A percentile compares a stretch with the other conserved stretches of the same genome.
Evolutionary conservation across 2,113 vertebrate genomes (phyloP).

Genomic region (Microtus richardsoni): DNA sequence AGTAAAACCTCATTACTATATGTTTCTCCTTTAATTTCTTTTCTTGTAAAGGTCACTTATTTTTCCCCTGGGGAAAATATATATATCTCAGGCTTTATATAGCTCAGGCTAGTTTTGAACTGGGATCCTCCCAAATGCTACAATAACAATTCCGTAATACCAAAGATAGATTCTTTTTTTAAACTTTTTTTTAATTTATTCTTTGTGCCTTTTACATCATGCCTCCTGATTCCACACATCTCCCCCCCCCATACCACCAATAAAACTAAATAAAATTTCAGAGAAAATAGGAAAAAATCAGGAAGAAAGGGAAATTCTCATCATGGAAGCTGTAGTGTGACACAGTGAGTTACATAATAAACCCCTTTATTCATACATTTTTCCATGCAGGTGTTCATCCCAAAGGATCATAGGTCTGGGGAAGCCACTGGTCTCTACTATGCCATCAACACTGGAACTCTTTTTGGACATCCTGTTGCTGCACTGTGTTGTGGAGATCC

Average conservation of each 20-base stretch:
- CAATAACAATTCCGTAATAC: neutral
- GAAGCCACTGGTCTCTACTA: neutral
- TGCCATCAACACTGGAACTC: neutral
- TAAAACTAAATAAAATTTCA: neutral
- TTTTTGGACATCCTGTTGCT: neutral
- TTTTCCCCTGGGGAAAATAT: too few species aligned
- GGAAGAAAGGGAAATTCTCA: neutral
- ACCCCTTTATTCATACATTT: neutral
- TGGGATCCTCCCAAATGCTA: neutral
- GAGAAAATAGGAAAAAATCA: neutral
- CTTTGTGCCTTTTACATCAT: neutral
- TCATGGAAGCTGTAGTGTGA: neutral
- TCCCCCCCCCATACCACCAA: too few species aligned
- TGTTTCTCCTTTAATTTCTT: constrained; percentile 1
- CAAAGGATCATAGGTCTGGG: neutral
- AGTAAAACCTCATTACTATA: neutral
- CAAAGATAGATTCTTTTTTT: neutral
- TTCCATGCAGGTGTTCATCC: neutral
- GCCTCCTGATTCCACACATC: neutral
- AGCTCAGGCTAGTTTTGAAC: neutral
- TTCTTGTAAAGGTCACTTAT: neutral
- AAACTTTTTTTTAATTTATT: neutral
- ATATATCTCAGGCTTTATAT: neutral
- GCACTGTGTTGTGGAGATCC: neutral
- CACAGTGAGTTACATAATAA: neutral